Base-by-base conservation (phyloP, 2,797 vertebrate genomes). In the Ficedula albicollis region DNA sequence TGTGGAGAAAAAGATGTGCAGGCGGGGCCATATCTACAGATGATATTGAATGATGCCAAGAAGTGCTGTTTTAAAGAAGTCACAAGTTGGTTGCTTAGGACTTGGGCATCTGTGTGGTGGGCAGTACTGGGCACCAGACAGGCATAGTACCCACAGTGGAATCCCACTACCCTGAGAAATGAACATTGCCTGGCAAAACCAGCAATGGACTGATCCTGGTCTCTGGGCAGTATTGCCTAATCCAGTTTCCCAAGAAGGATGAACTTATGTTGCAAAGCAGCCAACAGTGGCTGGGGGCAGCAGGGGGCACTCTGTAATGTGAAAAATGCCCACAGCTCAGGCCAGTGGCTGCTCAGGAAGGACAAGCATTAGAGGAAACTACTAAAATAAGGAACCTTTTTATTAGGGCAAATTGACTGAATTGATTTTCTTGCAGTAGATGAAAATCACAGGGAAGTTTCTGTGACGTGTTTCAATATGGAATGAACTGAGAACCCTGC, bases 131-230 rank as follows among this genome's bases (percentile, higher is more conserved):
- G 30, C 38, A 51, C 22, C 2, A 23, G 72, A 6, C 25, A 67
- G 17, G 13, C 30, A 10, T 0, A 51, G 23, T 1, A 72, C 7
- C 15, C 43, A 25, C 38, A 62, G 12, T 0, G 3, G 15, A 48
- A 63, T 7, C 44, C 18, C 19, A 63, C 5, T 63, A 49, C 14
- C 48, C 63, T 48, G 22, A 64, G 48, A 7, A 62, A 67, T 1
- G 34, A 79, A 13, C 11, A 25, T 17, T 19, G 17, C 43, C 22
- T 15, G 46, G 54, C 55, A 80, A 72, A 79, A 68, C 0, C 36
- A 72, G 58, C 34, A 34, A 1, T 46, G 44, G 30, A 13, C 26
- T 51, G 41, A 41, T 51, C 18, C 63, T 54, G 23, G 3, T 38
- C 74, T 64, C 81, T n/a, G 60, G 16, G 14, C 20, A 48, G 7